Percentiles rank a stretch among this genome's conserved stretches.
phyloP scores from a whole-genome alignment of 64 coral and sea anemone genomes.

The Montipora sp. region DNA sequence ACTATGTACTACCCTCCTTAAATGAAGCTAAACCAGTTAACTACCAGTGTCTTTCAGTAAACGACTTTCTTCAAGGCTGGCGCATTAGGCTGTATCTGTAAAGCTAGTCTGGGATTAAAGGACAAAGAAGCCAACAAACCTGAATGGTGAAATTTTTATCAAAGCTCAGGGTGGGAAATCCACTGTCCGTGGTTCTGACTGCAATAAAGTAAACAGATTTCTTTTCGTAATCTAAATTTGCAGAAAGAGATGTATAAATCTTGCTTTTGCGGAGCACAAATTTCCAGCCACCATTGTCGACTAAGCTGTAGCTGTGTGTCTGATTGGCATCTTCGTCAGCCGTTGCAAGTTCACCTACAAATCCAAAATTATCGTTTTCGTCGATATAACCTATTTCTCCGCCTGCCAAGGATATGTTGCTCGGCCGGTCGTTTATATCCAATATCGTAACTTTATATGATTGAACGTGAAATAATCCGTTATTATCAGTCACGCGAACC shows the following conservation, averaged over 20 bases:
- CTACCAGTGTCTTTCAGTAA: no score
- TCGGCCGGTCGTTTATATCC: slow-evolving; percentile 89
- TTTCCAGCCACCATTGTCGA: slow-evolving; percentile 53
- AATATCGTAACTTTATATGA: slow-evolving; percentile 53
- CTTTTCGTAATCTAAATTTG: slow-evolving; percentile 66
- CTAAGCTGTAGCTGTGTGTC: slow-evolving; percentile 51
- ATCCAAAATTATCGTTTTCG: slow-evolving; percentile 74
- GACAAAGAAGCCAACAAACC: not conserved
- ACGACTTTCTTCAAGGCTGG: no score
- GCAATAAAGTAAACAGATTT: slow-evolving; percentile 16
- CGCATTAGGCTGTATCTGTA: no score
- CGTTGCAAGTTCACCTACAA: slow-evolving; percentile 69
- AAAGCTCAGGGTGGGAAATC: slow-evolving; percentile 37
- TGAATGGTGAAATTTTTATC: slow-evolving; percentile 57
- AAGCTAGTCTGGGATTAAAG: no score
- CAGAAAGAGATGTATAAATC: slow-evolving; percentile 36
- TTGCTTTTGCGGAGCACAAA: slow-evolving; percentile 50
- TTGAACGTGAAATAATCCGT: slow-evolving; percentile 51
- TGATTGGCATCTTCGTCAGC: slow-evolving; percentile 81
- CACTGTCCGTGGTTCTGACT: slow-evolving; percentile 46
- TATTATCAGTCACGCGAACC: slow-evolving; percentile 65
- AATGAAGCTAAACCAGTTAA: no score
- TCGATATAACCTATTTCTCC: slow-evolving; percentile 49
- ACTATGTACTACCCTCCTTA: no score
- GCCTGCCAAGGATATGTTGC: slow-evolving; percentile 66